Conservation (phyloP, 2,888 invertebrate species). For the Syrista parreyssii region DNA sequence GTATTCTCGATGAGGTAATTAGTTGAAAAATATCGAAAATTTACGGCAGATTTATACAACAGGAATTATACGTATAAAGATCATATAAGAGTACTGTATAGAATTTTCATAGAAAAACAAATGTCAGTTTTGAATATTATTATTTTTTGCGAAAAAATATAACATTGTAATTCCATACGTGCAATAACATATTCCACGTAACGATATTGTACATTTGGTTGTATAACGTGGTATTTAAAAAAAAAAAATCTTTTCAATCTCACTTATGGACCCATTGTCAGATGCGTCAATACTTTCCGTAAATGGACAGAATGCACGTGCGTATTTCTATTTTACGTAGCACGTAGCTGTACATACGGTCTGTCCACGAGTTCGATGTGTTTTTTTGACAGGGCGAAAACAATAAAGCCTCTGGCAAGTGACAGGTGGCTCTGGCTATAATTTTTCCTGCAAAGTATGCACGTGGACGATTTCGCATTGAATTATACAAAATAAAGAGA, state of each 20-base stretch:
- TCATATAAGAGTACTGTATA: too few relatives aligned
- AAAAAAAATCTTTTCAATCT: not conserved
- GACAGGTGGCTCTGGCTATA: too few relatives aligned
- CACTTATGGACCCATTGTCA: not conserved
- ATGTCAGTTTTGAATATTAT: too few relatives aligned
- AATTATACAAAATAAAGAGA: too few relatives aligned
- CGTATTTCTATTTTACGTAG: not conserved
- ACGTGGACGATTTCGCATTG: too few relatives aligned
- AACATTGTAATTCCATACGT: not conserved
- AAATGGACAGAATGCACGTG: not conserved
- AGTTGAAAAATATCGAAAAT: not conserved
- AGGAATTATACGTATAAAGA: not conserved
- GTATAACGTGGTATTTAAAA: not conserved
- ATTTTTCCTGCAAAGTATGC: too few relatives aligned
- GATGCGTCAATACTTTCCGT: not conserved
- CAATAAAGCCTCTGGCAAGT: too few relatives aligned
- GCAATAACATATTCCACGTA: not conserved
- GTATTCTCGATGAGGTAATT: not conserved
- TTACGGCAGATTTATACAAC: not conserved
- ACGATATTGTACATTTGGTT: not conserved
- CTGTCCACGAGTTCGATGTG: too few relatives aligned
- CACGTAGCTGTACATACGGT: not conserved
- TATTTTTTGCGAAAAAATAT: not conserved
- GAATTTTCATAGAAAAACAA: not conserved
- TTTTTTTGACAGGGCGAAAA: too few relatives aligned